Conservation (phyloP, 2,888 invertebrate genomes). For the Agrenia bidenticulata region DNA sequence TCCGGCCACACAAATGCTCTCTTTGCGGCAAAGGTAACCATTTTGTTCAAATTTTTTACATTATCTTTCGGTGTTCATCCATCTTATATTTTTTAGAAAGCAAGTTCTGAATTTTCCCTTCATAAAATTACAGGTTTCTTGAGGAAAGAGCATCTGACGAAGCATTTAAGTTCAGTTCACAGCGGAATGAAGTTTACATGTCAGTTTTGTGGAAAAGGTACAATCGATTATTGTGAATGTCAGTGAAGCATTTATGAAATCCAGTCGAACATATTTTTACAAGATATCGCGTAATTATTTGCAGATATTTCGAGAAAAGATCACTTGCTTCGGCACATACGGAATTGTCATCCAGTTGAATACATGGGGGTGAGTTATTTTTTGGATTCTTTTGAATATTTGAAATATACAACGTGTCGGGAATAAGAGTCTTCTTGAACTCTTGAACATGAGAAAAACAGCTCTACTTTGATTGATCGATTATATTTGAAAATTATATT, state of each 20-base stretch:
- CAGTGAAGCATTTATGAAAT: no score
- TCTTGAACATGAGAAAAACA: no score
- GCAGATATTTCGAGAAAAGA: constrained; percentile 46
- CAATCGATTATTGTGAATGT: background rate
- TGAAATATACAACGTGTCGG: no score
- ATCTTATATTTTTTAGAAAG: no score
- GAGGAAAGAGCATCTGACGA: constrained; percentile 48
- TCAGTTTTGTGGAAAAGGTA: constrained; percentile 47
- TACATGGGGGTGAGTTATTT: constrained; percentile 46
- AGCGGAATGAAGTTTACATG: constrained; percentile 47
- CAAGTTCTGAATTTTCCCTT: no score
- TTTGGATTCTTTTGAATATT: no score
- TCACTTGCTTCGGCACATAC: constrained; percentile 48
- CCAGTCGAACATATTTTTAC: background rate
- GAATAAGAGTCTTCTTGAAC: no score
- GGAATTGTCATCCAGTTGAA: constrained; percentile 49
- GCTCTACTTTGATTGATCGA: no score
- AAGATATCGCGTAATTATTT: background rate
- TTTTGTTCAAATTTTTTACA: no score
- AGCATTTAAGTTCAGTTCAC: constrained; percentile 49
- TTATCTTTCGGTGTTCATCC: no score
- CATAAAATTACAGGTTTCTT: constrained; percentile 37
- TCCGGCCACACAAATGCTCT: constrained; percentile 47
- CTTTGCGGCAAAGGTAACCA: constrained; percentile 44
- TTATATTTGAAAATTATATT: no score